Evolutionary conservation across 2,113 vertebrate genomes (phyloP).

Genomic region (Podilymbus podiceps): DNA sequence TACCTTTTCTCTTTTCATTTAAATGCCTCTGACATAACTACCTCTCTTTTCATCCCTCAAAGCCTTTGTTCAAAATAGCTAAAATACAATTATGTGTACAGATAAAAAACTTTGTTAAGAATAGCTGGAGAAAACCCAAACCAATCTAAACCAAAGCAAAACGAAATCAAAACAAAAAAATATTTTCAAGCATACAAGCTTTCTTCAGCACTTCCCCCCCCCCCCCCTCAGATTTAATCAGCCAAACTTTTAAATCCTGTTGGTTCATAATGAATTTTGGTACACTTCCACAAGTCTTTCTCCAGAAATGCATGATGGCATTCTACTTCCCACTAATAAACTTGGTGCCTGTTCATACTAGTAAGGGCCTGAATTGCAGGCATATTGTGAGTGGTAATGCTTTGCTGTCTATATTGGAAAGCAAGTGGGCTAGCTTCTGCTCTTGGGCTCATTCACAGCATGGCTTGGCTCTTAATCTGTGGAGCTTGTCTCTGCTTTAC

Average conservation of each 20-base stretch:
- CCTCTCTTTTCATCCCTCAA: background rate
- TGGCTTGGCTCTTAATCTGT: background rate
- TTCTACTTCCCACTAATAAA: background rate
- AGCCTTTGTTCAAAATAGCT: background rate
- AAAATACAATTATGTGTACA: background rate
- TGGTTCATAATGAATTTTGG: accelerated
- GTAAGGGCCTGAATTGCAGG: background rate
- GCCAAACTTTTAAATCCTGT: background rate
- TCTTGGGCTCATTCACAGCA: background rate
- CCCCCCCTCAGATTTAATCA: background rate
- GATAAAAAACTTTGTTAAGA: background rate
- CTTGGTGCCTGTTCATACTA: background rate
- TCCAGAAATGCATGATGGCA: background rate
- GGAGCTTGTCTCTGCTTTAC: background rate
- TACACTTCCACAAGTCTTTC: background rate
- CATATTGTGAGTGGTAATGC: background rate
- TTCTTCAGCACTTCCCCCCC: background rate
- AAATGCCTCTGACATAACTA: accelerated
- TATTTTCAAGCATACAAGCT: background rate
- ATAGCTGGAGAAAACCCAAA: background rate
- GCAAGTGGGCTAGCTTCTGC: background rate
- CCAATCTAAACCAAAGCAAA: no score
- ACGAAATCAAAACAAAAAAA: background rate
- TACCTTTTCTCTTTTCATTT: background rate
- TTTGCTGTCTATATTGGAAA: background rate